These are phyloP conservation scores for Cephus runcator DNA, from an alignment of 2,888 invertebrate genomes.

Conservation along the genomic window DNA sequence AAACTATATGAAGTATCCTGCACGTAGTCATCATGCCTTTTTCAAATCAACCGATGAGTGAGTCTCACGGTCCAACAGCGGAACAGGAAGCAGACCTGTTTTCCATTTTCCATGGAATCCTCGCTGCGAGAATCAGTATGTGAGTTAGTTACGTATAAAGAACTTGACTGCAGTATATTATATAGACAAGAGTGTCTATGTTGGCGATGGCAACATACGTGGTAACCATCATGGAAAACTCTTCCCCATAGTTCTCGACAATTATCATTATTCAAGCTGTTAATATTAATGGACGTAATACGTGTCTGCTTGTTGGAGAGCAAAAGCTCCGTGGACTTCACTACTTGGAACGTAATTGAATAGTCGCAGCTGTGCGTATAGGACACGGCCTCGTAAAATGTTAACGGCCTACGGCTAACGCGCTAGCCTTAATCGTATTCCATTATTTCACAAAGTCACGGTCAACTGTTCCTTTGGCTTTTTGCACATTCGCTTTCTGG, in stretches of 20 bases:
- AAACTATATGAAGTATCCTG: too few species aligned
- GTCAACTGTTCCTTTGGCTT: too few species aligned
- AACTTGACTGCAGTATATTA: background rate
- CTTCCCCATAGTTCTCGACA: constrained; percentile 42
- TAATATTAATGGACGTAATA: constrained; percentile 54
- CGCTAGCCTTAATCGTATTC: constrained; percentile 42
- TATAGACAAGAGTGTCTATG: constrained; percentile 18
- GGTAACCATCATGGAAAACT: constrained; percentile 28
- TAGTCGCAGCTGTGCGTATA: constrained; percentile 50
- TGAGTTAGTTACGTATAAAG: too few species aligned
- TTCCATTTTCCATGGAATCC: background rate
- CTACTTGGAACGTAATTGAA: constrained; percentile 44
- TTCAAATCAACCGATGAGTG: too few species aligned
- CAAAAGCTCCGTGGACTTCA: constrained; percentile 20
- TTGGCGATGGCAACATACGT: constrained; percentile 25
- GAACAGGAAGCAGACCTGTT: background rate
- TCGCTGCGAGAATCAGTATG: background rate
- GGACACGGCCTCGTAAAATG: constrained; percentile 49
- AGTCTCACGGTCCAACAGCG: constrained; percentile 4
- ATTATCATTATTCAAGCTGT: constrained; percentile 54
- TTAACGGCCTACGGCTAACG: constrained; percentile 47
- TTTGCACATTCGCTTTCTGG: too few species aligned
- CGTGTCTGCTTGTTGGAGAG: too few species aligned
- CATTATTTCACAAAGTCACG: constrained; percentile 33
- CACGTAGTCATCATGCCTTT: too few species aligned